A percentile compares a stretch with the other conserved stretches of the same genome.
Conservation (phyloP, 1,140 invertebrate species). For the Stegodyphus dumicola region DNA sequence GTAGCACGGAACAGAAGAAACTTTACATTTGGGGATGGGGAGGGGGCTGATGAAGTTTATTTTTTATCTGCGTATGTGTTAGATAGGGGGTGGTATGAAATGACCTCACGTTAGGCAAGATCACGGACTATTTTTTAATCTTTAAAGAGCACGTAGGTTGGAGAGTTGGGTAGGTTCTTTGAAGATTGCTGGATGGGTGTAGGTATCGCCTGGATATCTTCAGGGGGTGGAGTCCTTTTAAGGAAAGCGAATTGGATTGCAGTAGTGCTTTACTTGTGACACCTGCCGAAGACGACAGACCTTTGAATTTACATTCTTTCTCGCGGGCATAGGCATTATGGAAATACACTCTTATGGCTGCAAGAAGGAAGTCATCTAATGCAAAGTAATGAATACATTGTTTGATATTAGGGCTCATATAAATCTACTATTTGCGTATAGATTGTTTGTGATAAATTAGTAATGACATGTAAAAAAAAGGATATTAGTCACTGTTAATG, state of each 20-base stretch:
- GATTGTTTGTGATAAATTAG: no score
- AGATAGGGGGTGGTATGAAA: constrained; percentile 19
- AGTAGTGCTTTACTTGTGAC: constrained; percentile 17
- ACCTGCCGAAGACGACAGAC: background rate
- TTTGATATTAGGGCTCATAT: no score
- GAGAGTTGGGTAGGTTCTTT: constrained; percentile 16
- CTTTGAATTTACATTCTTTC: no score
- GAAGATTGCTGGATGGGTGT: background rate
- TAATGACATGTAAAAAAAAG: no score
- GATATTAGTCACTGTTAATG: no score
- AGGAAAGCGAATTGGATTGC: constrained; percentile 14
- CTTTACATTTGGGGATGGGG: no score
- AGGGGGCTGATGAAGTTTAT: background rate
- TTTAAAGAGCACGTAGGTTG: constrained; percentile 28
- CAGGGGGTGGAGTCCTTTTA: constrained; percentile 16
- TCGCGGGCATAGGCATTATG: no score
- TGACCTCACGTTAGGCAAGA: constrained; percentile 47
- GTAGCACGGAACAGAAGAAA: constrained; percentile 7
- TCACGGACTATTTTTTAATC: constrained; percentile 40
- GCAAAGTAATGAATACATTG: no score
- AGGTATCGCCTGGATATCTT: background rate
- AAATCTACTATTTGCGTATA: no score
- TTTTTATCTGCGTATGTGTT: constrained; percentile 16
- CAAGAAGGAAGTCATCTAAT: no score
- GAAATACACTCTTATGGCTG: no score